A percentile compares a stretch with the other conserved stretches of the same genome.
These are phyloP conservation scores for Nyleta sp. DNA, from an alignment of 2,888 invertebrate species.

Conservation along the genomic window DNA sequence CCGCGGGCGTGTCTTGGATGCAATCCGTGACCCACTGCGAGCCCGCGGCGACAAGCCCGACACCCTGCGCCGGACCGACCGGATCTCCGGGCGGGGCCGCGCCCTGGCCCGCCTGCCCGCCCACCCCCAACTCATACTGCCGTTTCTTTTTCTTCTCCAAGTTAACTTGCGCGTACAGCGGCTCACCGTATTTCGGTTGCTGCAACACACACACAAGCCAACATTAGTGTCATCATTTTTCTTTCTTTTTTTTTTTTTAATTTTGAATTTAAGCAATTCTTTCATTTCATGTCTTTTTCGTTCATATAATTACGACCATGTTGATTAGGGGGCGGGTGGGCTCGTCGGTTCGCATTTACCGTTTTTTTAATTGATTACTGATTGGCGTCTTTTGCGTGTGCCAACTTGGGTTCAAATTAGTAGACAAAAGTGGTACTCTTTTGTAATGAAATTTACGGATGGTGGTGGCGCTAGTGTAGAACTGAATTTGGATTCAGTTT, in stretches of 20 bases:
- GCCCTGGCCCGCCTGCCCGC: slow-evolving; percentile 77
- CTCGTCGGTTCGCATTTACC: slow-evolving; percentile 33
- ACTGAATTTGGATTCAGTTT: too few relatives aligned
- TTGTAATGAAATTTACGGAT: too few relatives aligned
- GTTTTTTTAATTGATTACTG: not conserved
- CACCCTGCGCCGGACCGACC: slow-evolving; percentile 65
- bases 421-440: too few relatives aligned
- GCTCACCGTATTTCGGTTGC: slow-evolving; percentile 85
- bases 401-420: not conserved
- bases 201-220: slow-evolving; percentile 80
- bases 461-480: too few relatives aligned
- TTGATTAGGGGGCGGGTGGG: slow-evolving; percentile 47
- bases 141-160: slow-evolving; percentile 86
- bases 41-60: slow-evolving; percentile 69
- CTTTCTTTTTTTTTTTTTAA: slow-evolving; percentile 13
- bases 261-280: slow-evolving; percentile 7
- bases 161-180: slow-evolving; percentile 86
- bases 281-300: too few relatives aligned
- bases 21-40: slow-evolving; percentile 75
- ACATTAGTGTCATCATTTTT: slow-evolving; percentile 68
- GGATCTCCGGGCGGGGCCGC: slow-evolving; percentile 68
- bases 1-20: slow-evolving; percentile 70
- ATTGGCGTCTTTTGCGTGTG: not conserved
- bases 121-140: slow-evolving; percentile 81
- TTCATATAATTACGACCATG: slow-evolving; percentile 20